Base-by-base conservation (phyloP, 2,113 vertebrate genomes). In the Carassius auratus region DNA sequence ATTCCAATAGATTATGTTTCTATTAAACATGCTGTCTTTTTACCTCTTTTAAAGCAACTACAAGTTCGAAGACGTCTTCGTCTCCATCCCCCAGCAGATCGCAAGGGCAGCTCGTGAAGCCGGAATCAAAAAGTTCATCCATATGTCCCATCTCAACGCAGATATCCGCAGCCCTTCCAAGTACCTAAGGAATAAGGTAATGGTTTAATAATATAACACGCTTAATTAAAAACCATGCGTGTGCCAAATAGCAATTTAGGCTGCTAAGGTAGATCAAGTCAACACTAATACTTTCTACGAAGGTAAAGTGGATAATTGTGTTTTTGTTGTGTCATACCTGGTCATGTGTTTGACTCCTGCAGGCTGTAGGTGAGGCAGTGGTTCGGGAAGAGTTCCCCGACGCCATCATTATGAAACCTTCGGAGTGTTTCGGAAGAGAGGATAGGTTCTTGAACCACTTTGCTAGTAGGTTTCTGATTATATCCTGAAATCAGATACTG, bases 121-220 rank as follows among this genome's bases (percentile, higher is more conserved):
- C 0, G 97, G 98, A 74, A 92, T 99, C 90, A 90, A 95, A 81
- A 98, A 95, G 69, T 74, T 99, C 0, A 80, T 99, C 91, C 98
- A 99, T 33, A 62, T 99, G 86, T 99, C 98, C 84, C 98, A 99
- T 89, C 94, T 99, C 59, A 99, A 99, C 83, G 97, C 98, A 21
- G 94, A 93, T 90, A 95, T 99, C 77, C 96, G 91, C 88, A 99
- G 98, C 88, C 89, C 95, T 21, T 99, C 98, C 23, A 97, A 95
- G 87, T 98, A 97, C 85, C 92, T 99, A 89, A 96, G 97, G 87
- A 98, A 84, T 91, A 99, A 99, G 95, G 98, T 98, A 89, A 80
- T 0, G 23, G 15, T 19, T 57, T 57, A 57, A 57, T 55, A 17
- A 55, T 7, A 5, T 66, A 38, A 69, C 33, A 38, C 19, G 1